Evolutionary conservation across 2,797 vertebrate species (phyloP).

Genomic region (Anniella stebbinsi): DNA sequence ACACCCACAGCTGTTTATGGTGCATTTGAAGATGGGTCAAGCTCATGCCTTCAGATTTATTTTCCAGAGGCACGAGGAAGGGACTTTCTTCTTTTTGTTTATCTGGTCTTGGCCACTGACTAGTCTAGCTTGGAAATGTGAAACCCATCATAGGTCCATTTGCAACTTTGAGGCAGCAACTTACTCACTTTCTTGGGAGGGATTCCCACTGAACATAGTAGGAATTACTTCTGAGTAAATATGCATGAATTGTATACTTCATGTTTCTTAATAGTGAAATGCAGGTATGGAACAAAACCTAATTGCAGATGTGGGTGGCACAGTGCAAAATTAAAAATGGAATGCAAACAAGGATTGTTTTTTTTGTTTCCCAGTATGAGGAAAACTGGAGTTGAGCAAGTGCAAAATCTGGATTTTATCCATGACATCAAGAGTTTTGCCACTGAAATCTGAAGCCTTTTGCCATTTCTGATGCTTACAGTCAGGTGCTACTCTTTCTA

Average conservation of each 20-base stretch:
- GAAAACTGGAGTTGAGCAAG: not conserved
- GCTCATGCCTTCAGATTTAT: not conserved
- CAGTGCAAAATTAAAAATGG: not conserved
- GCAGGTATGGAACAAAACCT: not conserved
- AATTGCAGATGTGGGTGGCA: not conserved
- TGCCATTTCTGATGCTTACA: not conserved
- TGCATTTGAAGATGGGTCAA: not conserved
- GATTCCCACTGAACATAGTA: not conserved
- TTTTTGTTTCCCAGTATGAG: not conserved
- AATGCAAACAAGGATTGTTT: not conserved
- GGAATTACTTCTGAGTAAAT: not conserved
- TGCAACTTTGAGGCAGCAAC: not conserved
- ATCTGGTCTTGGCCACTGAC: not conserved
- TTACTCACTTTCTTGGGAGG: not conserved
- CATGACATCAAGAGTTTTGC: not conserved
- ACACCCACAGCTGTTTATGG: not conserved
- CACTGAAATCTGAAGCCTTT: not conserved
- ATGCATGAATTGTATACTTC: not conserved
- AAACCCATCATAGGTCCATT: not conserved
- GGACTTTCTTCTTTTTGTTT: not conserved
- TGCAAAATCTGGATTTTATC: not conserved
- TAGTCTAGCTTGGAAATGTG: not conserved
- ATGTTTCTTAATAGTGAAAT: not conserved
- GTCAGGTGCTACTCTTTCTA: not conserved
- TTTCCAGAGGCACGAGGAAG: not conserved